Base-by-base conservation (phyloP, 2,888 invertebrate species). In the Caenorhabditis sp. region DNA sequence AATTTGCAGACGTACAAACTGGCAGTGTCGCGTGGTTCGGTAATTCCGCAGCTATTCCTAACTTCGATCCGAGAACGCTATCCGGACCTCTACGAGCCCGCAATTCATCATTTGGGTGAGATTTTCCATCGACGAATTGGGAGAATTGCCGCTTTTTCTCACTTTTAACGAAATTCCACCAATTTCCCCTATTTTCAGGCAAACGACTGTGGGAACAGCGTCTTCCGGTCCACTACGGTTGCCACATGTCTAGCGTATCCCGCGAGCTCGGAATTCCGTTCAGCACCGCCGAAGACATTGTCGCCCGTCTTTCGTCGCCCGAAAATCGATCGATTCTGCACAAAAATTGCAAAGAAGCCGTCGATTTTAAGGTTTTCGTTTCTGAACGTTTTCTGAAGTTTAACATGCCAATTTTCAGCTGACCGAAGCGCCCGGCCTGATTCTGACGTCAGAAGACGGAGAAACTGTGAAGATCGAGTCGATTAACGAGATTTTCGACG, bases 221-320 rank as follows among this genome's bases (percentile, higher is more conserved):
- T 20, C 41, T 70, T 17, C 77, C 77, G 2, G 71, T 77, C 15
- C 71, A 77, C 32, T 72, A 71, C 53, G 71, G 77, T 2, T 72
- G 65, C 26, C 77, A 77, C 41, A 77, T 77, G 77, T 77, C 71
- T n/a, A 77, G 71, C 9, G 77, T 77, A n/a, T 65, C 65, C 20
- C 53, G 71, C 22, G 65, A 77, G 41, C 26, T 77, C 2, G 77
- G 71, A 35, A 66, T 77, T 24, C 52, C 77, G 11, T 77, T 72
- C 52, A 71, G 61, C 24, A 62, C 22, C 22, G 55, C 77, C 2
- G 77, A 77, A 65, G 77, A 77, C 32, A 77, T 77, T 20, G 66
- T 77, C 8, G 56, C 77, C n/a, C 45, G 71, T 35, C 56, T 77
- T 6, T 77, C 77, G 11, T 55, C 77, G 1, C 65, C 53, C 7